These are phyloP conservation scores for Sitophilus oryzae DNA, from an alignment of 1,140 invertebrate species.

Conservation along the genomic window DNA sequence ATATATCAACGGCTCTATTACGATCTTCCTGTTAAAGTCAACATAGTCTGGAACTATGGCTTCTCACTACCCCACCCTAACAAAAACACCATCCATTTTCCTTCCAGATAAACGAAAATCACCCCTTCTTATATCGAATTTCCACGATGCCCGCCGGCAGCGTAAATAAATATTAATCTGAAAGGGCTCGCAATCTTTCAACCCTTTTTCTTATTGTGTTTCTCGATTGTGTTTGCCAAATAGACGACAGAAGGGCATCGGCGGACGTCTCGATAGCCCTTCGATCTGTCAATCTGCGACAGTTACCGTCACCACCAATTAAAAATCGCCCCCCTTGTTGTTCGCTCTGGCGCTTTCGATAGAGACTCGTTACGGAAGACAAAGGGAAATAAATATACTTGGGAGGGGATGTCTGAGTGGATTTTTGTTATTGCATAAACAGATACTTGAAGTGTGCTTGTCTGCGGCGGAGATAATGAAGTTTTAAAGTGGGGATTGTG, in stretches of 20 bases:
- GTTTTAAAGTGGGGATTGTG: no score
- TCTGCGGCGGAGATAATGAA: no score
- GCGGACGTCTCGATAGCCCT: neutral
- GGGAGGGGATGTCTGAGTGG: no score
- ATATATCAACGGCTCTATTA: no score
- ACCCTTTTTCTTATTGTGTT: neutral
- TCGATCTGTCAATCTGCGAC: neutral
- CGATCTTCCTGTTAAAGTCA: no score
- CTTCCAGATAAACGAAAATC: no score
- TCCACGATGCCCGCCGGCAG: neutral
- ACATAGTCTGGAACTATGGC: no score
- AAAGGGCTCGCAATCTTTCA: neutral
- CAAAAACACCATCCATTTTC: no score
- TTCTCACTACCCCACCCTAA: no score
- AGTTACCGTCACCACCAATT: neutral
- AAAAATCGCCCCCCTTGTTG: neutral
- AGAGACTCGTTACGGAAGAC: neutral
- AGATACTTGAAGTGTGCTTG: no score
- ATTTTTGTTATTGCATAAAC: no score
- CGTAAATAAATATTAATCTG: neutral
- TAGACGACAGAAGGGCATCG: neutral
- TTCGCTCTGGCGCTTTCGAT: neutral
- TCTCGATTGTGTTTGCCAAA: neutral
- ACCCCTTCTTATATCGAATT: neutral
- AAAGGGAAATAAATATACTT: no score